Base-by-base conservation (phyloP, 1,140 invertebrate species). In the Penaeus indicus region DNA sequence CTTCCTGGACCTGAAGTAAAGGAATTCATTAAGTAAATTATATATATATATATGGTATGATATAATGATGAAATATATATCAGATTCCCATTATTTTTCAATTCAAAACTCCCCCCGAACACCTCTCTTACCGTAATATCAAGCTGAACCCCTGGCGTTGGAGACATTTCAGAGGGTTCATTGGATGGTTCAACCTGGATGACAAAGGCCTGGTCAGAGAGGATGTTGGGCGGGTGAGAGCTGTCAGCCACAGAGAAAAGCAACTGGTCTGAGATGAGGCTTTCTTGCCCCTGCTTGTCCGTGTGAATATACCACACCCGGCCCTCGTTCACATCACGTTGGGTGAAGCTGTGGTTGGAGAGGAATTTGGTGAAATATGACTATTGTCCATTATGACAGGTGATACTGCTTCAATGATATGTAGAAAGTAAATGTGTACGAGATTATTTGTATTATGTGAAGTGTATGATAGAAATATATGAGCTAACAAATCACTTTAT, bases 211-310 rank as follows among this genome's bases (percentile, higher is more conserved):
- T 91, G 90, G 63, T 90, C 86, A 62, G 78, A 42, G 8, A 91
- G 78, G 32, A 91, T 86, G 64, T 91, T 91, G 32, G 90, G 90
- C 64, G 90, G 90, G 27, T 91, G 83, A 4, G 90, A 79, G 16
- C 77, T 85, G 64, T 91, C 90, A n/a, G 90, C 79, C 2, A 91
- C 89, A 69, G 90, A 91, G 85, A 91, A 91, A 11, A 90, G 27
- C 10, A 91, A 82, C 25, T 85, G 77, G 38, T 91, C 90, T 42
- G 90, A 90, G 16, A 42, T 67, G 21, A 60, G 13, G 25, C 88
- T 75, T 22, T 67, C 62, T 0, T 38, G 72, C 10, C 75, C 62
- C 22, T 61, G 21, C 25, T 85, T 80, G 11, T 78, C 84, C 22
- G 86, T 86, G 19, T 87, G 89, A 8, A 91, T 78, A 25, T 91